phyloP scores from a whole-genome alignment of 2,888 invertebrate genomes.

The Patella depressa region DNA sequence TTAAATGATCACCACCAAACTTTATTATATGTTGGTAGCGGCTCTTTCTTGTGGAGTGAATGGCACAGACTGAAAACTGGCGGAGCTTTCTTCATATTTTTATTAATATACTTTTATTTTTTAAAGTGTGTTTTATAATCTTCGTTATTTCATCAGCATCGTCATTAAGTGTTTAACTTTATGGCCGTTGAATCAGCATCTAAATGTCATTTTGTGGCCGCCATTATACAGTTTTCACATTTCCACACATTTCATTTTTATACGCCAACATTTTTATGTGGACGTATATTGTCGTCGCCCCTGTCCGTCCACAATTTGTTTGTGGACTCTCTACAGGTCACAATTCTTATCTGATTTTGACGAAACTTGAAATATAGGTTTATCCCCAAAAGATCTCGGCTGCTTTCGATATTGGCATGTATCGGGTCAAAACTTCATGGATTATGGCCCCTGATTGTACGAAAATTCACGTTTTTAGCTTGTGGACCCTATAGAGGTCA shows the following conservation, averaged over 20 bases:
- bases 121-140: constrained; percentile 30
- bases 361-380: no score
- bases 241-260: constrained; percentile 21
- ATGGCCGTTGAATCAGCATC: constrained; percentile 40
- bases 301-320: no score
- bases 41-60: constrained; percentile 40
- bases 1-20: constrained; percentile 48
- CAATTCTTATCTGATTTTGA: no score
- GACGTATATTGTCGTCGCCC: no score
- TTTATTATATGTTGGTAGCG: constrained; percentile 48
- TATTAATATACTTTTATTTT: constrained; percentile 26
- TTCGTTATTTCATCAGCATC: constrained; percentile 31
- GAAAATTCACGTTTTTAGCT: no score
- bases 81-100: constrained; percentile 36
- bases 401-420: no score
- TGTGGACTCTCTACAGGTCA: no score
- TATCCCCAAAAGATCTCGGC: no score
- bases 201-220: constrained; percentile 47
- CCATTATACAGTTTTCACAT: constrained; percentile 42
- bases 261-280: no score
- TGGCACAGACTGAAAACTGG: constrained; percentile 33
- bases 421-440: no score
- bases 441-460: no score
- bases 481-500: no score
- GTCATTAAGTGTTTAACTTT: constrained; percentile 22